phyloP scores from a whole-genome alignment of 2,797 vertebrate genomes.

The Micropoecilia bifurca region DNA sequence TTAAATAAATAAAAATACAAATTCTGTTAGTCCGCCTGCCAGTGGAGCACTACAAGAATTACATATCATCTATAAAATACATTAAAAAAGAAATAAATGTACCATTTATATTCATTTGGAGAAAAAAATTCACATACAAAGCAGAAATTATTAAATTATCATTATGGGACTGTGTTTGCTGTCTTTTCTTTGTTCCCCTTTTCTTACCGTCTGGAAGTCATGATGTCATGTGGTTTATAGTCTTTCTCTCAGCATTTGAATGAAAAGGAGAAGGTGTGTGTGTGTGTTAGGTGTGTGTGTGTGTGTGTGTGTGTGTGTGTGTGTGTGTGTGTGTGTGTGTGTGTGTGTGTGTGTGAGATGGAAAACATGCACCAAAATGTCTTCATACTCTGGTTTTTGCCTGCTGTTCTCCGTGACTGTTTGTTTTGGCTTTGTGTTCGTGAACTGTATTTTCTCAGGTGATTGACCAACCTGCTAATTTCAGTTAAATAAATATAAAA shows the following conservation, averaged over 20 bases:
- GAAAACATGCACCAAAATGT: slow-evolving; percentile 27
- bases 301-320: slow-evolving; percentile 4
- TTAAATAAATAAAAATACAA: neutral
- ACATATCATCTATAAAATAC: neutral
- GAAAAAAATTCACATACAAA: neutral
- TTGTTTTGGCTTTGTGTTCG: neutral
- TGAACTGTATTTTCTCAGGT: neutral
- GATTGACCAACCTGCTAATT: neutral
- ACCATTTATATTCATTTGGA: neutral
- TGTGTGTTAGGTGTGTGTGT: slow-evolving; percentile 31
- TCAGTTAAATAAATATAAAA: neutral
- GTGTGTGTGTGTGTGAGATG: neutral
- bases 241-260: slow-evolving; percentile 42
- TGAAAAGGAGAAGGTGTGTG: slow-evolving; percentile 39
- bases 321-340: too few species aligned
- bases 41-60: neutral
- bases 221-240: slow-evolving; percentile 36
- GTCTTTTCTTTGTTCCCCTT: slow-evolving; percentile 7
- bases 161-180: neutral
- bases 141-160: neutral
- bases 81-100: neutral
- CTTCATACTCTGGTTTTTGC: slow-evolving; percentile 3
- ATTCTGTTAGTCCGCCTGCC: neutral
- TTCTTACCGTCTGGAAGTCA: slow-evolving; percentile 34
- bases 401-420: neutral